A percentile compares a stretch with the other conserved stretches of the same genome.
phyloP scores from a whole-genome alignment of 2,797 vertebrate species.

The Enoplosus armatus region DNA sequence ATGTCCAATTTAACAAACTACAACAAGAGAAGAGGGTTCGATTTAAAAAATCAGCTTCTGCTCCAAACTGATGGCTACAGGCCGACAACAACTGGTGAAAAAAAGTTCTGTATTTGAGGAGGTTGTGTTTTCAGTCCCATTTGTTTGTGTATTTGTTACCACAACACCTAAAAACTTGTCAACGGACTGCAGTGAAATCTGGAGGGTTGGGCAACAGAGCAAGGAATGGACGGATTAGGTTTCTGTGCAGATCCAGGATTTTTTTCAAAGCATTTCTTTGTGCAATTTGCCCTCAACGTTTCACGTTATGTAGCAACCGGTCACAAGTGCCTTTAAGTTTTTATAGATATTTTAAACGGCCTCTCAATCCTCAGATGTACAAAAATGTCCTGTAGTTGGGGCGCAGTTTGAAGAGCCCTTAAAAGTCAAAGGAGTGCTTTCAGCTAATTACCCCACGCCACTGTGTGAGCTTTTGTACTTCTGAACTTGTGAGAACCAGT shows the following conservation, averaged over 20 bases:
- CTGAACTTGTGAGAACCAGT: background rate
- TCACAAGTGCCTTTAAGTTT: background rate
- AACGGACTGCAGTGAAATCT: background rate
- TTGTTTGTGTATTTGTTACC: slow-evolving; percentile 13
- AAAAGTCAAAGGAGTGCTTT: background rate
- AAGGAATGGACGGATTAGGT: background rate
- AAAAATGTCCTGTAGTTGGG: background rate
- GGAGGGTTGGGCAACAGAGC: background rate
- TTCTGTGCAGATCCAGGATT: background rate
- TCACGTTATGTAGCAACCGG: no score
- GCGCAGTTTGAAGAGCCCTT: background rate
- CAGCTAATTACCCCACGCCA: background rate
- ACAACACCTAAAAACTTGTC: slow-evolving; percentile 7
- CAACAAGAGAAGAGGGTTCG: no score
- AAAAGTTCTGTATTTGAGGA: background rate
- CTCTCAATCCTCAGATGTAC: background rate
- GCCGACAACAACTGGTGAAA: background rate
- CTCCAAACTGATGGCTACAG: background rate
- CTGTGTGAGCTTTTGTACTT: background rate
- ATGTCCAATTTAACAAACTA: background rate
- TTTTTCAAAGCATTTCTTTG: background rate
- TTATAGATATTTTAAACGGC: background rate
- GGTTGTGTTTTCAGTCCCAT: background rate
- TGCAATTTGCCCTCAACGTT: background rate
- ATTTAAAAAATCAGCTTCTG: background rate